Evolutionary conservation across 2,797 vertebrate species (phyloP), one percentile per base, ranked within the genome.

Genomic region (Pachyuromys duprasi): DNA sequence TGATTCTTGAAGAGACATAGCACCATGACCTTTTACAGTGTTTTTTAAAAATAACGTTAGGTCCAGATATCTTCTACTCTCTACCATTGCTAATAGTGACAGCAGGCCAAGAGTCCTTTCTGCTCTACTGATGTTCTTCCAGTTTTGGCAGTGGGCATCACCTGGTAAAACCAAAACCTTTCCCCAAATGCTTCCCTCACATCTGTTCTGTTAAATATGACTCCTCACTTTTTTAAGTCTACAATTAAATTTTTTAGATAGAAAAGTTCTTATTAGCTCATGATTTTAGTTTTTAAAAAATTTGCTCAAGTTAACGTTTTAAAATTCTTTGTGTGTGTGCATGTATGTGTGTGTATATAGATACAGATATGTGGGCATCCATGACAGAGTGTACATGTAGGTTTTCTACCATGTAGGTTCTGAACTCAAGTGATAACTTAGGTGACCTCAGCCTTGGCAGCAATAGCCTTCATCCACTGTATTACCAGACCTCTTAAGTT

Each of bases 211-310:
- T 94, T 95, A 95, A 70, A 28, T 62, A 13, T 39, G 76, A 57
- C 24, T 96, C 42, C 78, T 83, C 26, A 55, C 2, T 75, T 90
- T 93, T 93, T 86, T 55, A 79, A 42, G 63, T 95, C 72, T 94
- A 24, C n/a, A 57, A 78, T 91, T 90, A 69, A 45, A 72, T 49
- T 75, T 95, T 79, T 74, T 45, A 49, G 42, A 15, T 93, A 88
- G 69, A 42, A 87, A 92, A 86, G 69, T 28, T 78, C 33, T 36
- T 90, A 69, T 69, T 62, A 95, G 20, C 42, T 92, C 12, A 33
- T 90, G 67, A 78, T 95, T 95, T 96, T 89, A 86, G 60, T 26
- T 42, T 60, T 60, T 24, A 26, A 36, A 26, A 36, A 36, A 28
- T 92, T 96, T 55, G 18, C 57, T 96, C 36, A 65, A 69, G 45